Percentiles rank a stretch among this genome's conserved stretches.
Evolutionary conservation across 2,113 vertebrate genomes (phyloP).

Genomic region (Pluvialis apricaria): DNA sequence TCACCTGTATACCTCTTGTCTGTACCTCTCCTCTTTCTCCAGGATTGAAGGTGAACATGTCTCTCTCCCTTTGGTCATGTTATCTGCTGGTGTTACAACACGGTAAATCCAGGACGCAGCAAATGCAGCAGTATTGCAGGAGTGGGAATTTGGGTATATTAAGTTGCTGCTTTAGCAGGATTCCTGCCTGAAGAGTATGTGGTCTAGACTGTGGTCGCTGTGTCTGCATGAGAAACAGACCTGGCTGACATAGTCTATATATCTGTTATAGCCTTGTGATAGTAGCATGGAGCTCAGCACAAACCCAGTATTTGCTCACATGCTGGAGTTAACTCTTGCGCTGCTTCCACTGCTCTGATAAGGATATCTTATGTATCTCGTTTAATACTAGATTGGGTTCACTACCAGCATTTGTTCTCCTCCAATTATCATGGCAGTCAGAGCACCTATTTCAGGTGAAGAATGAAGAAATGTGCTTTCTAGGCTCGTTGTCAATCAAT

Average conservation of each 20-base stretch:
- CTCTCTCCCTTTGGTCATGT: not conserved
- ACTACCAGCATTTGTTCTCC: not conserved
- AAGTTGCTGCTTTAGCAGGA: not conserved
- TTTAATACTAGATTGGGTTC: not conserved
- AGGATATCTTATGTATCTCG: not conserved
- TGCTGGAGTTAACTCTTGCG: not conserved
- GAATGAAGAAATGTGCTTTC: not conserved
- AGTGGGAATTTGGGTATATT: not conserved
- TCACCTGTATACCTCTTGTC: not conserved
- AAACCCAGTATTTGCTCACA: not conserved
- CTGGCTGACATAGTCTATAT: not conserved
- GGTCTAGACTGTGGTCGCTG: slow-evolving; percentile 1
- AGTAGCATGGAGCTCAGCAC: not conserved
- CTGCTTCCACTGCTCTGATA: not conserved
- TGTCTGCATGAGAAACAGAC: not conserved
- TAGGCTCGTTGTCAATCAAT: not conserved
- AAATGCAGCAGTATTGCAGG: not conserved
- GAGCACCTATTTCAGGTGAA: not conserved
- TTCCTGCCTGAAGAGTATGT: not conserved
- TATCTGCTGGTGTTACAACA: not conserved
- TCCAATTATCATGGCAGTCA: not conserved
- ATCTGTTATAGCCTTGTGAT: not conserved
- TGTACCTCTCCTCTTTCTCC: not conserved
- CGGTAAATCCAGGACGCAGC: not conserved
- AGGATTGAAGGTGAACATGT: not conserved